Base-by-base conservation (phyloP, 2,888 invertebrate genomes). In the Ametastegia equiseti region DNA sequence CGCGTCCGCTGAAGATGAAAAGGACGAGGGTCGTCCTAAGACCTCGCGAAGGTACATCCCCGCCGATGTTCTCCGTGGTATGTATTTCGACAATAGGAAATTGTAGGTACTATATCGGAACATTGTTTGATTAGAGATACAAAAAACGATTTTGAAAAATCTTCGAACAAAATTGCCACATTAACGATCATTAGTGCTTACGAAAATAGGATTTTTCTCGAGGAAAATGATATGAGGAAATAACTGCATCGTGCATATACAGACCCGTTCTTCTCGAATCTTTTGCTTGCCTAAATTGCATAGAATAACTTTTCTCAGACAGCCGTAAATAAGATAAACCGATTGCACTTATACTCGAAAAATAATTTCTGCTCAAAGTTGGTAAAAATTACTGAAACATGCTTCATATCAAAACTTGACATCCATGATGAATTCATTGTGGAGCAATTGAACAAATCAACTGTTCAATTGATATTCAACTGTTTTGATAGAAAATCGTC, bases 51-150 rank as follows among this genome's bases (percentile, higher is more conserved):
- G 97, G 85, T 93, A 97, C 86, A 97, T 97, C 87, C 97, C 97
- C 60, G 97, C 97, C 87, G 97, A 97, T 92, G 97, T 97, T 54
- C 94, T 97, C 84, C 95, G 97, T 95, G 97, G 97, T 97, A 93
- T 93, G 94, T 93, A 78, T 78, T 30, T 54, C 11, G 4, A 54
- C n/a, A n/a, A n/a, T n/a, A n/a, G n/a, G n/a, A n/a, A n/a, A n/a
- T n/a, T n/a, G n/a, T n/a, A n/a, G n/a, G n/a, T n/a, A n/a, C n/a
- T n/a, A n/a, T n/a, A n/a, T n/a, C n/a, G n/a, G n/a, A n/a, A n/a
- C n/a, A n/a, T n/a, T n/a, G n/a, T n/a, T n/a, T n/a, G n/a, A n/a
- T n/a, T n/a, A n/a, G n/a, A n/a, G n/a, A n/a, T n/a, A n/a, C n/a
- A n/a, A n/a, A n/a, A n/a, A n/a, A n/a, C n/a, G n/a, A n/a, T n/a